Conservation (phyloP, 2,113 vertebrate genomes). For the Chaetodon auriga region DNA sequence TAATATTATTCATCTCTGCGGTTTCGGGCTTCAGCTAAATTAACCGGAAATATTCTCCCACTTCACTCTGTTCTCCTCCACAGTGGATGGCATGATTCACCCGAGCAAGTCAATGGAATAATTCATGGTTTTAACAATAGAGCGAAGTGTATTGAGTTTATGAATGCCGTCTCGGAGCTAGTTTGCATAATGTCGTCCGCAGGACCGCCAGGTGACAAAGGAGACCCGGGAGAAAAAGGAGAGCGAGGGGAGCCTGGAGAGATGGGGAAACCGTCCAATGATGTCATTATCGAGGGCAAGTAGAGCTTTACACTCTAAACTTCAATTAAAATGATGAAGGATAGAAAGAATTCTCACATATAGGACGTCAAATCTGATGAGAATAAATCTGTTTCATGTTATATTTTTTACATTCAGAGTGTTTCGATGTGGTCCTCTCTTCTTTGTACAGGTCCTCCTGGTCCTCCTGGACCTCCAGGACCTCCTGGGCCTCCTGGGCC, state of each 20-base stretch:
- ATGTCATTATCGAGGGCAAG: constrained; percentile 82
- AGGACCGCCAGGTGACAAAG: constrained; percentile 81
- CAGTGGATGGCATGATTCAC: constrained; percentile 45
- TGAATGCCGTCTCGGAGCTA: background rate
- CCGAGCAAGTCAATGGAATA: constrained; percentile 31
- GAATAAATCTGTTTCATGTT: background rate
- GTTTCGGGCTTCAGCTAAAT: constrained; percentile 67
- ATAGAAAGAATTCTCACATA: background rate
- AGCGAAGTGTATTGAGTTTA: background rate
- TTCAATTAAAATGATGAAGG: background rate
- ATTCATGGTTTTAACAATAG: constrained; percentile 45
- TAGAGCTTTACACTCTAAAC: background rate
- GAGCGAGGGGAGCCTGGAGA: constrained; percentile 89
- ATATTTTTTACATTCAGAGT: background rate
- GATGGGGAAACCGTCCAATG: constrained; percentile 85
- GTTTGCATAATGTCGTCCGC: constrained; percentile 5
- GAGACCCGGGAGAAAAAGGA: constrained; percentile 75
- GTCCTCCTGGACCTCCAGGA: constrained; percentile 76
- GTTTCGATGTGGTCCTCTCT: background rate
- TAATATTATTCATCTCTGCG: constrained; percentile 69
- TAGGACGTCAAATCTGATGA: background rate
- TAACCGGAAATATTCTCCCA: constrained; percentile 58
- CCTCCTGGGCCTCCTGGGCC: constrained; percentile 84
- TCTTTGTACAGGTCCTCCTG: constrained; percentile 76
- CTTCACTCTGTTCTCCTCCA: constrained; percentile 44